phyloP scores from a whole-genome alignment of 1,140 invertebrate species.

The Globodera ellingtonae region DNA sequence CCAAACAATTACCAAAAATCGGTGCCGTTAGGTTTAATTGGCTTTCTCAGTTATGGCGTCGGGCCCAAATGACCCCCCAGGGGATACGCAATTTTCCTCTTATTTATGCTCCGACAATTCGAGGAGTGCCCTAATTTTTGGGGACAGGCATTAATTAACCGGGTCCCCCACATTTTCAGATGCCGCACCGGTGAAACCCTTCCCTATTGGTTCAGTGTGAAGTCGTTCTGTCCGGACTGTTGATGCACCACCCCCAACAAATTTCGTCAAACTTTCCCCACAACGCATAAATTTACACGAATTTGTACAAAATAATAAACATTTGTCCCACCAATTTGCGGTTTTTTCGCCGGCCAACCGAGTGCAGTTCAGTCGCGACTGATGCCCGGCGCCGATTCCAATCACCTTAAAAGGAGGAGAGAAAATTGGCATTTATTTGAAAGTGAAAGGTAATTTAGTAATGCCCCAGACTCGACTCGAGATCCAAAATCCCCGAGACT shows the following conservation, averaged over 20 bases:
- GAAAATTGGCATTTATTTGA: no score
- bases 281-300: neutral
- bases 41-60: no score
- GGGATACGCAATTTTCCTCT: no score
- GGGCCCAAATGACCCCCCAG: no score
- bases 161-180: neutral
- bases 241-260: slow-evolving; percentile 20
- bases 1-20: neutral
- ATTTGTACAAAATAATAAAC: neutral
- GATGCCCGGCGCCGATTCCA: slow-evolving; percentile 95
- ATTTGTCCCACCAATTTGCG: slow-evolving; percentile 80
- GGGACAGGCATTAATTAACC: no score
- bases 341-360: slow-evolving; percentile 93
- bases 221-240: slow-evolving; percentile 46
- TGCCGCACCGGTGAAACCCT: slow-evolving; percentile 61
- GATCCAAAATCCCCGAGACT: no score
- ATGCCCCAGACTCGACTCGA: no score
- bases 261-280: neutral
- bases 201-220: slow-evolving; percentile 64
- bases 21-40: neutral
- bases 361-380: slow-evolving; percentile 95
- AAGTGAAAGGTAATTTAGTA: no score
- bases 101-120: no score
- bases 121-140: no score
- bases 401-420: slow-evolving; percentile 72